Evolutionary conservation across 2,797 vertebrate species (phyloP).

Genomic region (Chelon labrosus): DNA sequence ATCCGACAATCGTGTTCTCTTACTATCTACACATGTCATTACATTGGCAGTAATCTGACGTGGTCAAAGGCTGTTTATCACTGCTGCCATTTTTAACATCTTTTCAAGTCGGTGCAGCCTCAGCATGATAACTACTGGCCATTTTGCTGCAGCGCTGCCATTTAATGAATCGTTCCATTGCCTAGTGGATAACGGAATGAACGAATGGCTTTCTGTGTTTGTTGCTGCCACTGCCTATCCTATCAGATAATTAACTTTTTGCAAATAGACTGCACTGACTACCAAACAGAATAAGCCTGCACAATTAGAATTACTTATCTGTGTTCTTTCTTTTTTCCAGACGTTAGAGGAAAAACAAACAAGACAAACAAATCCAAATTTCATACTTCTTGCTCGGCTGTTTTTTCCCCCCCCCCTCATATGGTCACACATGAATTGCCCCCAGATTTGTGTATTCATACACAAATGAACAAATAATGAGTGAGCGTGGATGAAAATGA

Average conservation of each 20-base stretch:
- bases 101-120: constrained; percentile 72
- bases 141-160: constrained; percentile 79
- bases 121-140: constrained; percentile 79
- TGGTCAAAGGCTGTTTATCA: constrained; percentile 71
- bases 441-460: constrained; percentile 55
- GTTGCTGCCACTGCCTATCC: constrained; percentile 84
- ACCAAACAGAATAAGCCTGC: constrained; percentile 76
- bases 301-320: constrained; percentile 84
- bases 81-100: constrained; percentile 69
- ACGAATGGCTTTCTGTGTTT: constrained; percentile 84
- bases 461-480: constrained; percentile 65
- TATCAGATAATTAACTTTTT: constrained; percentile 93
- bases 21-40: constrained; percentile 40
- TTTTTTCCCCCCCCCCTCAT: constrained; percentile 23
- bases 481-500: constrained; percentile 59
- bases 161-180: constrained; percentile 85
- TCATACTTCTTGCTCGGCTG: constrained; percentile 66
- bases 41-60: constrained; percentile 58
- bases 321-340: constrained; percentile 61
- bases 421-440: constrained; percentile 51
- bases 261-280: constrained; percentile 85
- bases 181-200: constrained; percentile 87
- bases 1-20: constrained; percentile 18
- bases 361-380: constrained; percentile 77
- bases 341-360: constrained; percentile 73